These are phyloP conservation scores for Uropetala carovei DNA, from an alignment of 2,888 invertebrate genomes.

Conservation along the genomic window DNA sequence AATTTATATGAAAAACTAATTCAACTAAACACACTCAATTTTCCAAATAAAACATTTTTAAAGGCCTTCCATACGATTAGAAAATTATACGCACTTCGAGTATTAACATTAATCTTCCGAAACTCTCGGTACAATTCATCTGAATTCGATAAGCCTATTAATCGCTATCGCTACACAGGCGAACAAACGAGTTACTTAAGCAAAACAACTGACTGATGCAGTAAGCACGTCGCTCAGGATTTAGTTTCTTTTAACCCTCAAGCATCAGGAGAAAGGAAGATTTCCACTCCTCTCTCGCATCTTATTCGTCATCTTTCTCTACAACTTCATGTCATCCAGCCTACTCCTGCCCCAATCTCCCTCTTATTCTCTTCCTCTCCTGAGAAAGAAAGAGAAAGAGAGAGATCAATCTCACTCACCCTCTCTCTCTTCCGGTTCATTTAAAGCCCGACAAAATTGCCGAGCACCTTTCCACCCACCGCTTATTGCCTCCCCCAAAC, in stretches of 20 bases:
- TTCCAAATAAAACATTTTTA: neutral
- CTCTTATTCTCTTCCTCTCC: neutral
- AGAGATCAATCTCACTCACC: neutral
- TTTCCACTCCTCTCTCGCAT: neutral
- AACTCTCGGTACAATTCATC: neutral
- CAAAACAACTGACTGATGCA: slow-evolving; percentile 27
- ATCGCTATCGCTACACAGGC: neutral
- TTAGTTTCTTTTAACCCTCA: slow-evolving; percentile 36
- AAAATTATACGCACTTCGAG: no score
- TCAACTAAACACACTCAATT: neutral
- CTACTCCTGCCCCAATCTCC: neutral
- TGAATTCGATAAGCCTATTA: neutral
- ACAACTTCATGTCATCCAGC: neutral
- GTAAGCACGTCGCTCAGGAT: slow-evolving; percentile 13
- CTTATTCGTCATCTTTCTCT: neutral
- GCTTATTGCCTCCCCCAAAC: neutral
- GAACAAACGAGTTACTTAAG: neutral
- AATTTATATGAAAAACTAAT: neutral
- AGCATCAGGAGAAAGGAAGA: slow-evolving; percentile 31
- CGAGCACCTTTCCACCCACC: neutral
- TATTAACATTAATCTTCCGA: neutral
- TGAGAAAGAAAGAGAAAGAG: no score
- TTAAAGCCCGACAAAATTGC: neutral
- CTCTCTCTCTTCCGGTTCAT: neutral
- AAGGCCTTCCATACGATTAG: neutral